phyloP scores from a whole-genome alignment of 2,113 vertebrate genomes.

The Lagopus leucura region DNA sequence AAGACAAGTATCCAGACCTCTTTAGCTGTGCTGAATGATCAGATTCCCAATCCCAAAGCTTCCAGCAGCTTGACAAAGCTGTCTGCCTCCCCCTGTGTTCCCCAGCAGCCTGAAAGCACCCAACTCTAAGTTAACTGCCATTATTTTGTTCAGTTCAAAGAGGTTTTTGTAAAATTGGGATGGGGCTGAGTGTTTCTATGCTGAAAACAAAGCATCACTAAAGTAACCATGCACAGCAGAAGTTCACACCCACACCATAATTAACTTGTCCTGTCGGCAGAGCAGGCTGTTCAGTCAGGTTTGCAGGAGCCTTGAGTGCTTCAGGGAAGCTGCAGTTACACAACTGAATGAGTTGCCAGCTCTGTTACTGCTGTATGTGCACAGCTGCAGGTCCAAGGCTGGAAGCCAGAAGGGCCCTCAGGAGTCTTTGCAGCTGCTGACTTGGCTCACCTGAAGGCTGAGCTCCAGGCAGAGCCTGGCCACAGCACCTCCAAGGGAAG shows the following conservation, averaged over 20 bases:
- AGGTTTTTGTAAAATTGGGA: neutral
- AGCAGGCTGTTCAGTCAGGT: neutral
- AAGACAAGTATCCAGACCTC: neutral
- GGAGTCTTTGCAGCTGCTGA: neutral
- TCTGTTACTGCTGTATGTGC: fast-evolving
- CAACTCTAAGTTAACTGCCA: neutral
- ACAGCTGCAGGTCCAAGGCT: fast-evolving
- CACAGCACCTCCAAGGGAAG: neutral
- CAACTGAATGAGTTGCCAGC: fast-evolving
- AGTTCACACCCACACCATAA: neutral
- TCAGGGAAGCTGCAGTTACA: neutral
- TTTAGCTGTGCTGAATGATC: fast-evolving
- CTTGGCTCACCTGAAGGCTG: fast-evolving
- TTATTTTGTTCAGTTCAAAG: neutral
- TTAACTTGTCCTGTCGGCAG: neutral
- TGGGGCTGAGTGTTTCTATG: neutral
- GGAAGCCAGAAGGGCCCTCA: neutral
- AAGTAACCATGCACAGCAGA: fast-evolving
- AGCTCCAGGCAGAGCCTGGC: neutral
- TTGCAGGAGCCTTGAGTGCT: fast-evolving
- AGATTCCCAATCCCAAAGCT: no score
- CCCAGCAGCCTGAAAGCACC: neutral
- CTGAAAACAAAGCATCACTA: neutral
- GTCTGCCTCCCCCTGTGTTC: neutral
- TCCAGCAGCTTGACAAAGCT: neutral